These are phyloP conservation scores for Chaetorhynchus papuensis DNA, from an alignment of 2,113 vertebrate species.

Conservation along the genomic window DNA sequence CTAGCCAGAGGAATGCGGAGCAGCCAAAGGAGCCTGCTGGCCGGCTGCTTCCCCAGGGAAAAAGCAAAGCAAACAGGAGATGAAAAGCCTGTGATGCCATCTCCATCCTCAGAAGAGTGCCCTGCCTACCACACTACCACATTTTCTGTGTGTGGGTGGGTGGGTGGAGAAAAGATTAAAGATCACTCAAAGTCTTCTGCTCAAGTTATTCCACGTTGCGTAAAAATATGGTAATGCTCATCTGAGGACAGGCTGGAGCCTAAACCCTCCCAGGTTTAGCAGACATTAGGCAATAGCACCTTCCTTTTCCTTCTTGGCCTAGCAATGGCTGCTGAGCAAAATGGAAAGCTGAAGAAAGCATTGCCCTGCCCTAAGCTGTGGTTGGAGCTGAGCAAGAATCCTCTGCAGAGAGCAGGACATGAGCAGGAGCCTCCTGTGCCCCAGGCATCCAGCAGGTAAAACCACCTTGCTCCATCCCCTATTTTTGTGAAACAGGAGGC, in stretches of 20 bases:
- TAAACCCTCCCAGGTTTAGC: background rate
- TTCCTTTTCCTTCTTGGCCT: background rate
- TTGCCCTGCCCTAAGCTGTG: background rate
- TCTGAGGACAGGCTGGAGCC: slow-evolving; percentile 24
- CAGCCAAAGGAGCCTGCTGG: background rate
- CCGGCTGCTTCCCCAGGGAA: background rate
- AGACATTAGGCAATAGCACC: background rate
- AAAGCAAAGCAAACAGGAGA: slow-evolving; percentile 33
- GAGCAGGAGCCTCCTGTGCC: background rate
- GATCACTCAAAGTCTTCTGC: background rate
- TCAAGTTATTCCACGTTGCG: background rate
- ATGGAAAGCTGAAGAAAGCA: background rate
- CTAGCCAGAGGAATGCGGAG: background rate
- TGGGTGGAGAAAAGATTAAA: background rate
- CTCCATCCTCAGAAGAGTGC: slow-evolving; percentile 19
- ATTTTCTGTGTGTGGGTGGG: background rate
- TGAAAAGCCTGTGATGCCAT: slow-evolving; percentile 12
- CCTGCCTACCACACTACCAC: slow-evolving; percentile 35
- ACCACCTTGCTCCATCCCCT: background rate
- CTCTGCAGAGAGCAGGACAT: rapidly evolving
- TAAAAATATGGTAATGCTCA: background rate
- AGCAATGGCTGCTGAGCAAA: background rate
- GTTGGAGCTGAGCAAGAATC: background rate
- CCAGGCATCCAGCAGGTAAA: background rate
- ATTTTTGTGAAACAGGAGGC: background rate